Percentiles rank a stretch among this genome's conserved stretches.
phyloP scores from a whole-genome alignment of 2,888 invertebrate genomes.

The Andrena praecox region DNA sequence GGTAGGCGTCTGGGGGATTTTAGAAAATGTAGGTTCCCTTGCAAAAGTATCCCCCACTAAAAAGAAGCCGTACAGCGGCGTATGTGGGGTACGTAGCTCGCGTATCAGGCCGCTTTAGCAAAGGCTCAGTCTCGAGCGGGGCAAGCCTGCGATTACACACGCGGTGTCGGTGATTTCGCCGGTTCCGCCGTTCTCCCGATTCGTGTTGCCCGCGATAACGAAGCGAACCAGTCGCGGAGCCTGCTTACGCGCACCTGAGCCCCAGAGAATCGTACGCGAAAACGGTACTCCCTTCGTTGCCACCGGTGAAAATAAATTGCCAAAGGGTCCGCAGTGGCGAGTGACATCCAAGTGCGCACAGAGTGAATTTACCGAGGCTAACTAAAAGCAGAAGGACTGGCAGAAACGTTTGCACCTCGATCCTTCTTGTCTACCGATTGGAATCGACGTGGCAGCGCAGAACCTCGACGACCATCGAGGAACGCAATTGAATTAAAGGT shows the following conservation, averaged over 20 bases:
- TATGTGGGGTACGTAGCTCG: constrained; percentile 74
- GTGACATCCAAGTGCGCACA: background rate
- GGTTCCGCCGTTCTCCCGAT: constrained; percentile 19
- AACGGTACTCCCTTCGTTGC: background rate
- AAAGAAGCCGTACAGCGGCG: constrained; percentile 70
- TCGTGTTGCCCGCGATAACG: background rate
- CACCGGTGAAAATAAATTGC: background rate
- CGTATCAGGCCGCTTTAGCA: constrained; percentile 75
- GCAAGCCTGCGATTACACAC: constrained; percentile 67
- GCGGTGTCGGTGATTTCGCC: constrained; percentile 16
- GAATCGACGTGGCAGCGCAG: background rate
- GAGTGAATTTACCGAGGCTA: background rate
- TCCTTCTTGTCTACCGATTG: background rate
- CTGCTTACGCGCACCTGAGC: background rate
- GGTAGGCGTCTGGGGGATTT: constrained; percentile 38
- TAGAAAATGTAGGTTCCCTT: constrained; percentile 64
- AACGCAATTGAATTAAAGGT: background rate
- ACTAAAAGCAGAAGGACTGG: background rate
- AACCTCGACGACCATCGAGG: constrained; percentile 5
- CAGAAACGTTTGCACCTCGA: background rate
- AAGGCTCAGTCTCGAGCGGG: constrained; percentile 76
- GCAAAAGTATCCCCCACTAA: constrained; percentile 71
- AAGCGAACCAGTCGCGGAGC: background rate
- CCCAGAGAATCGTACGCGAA: background rate
- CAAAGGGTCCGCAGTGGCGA: background rate